These are phyloP conservation scores for Holotrichia oblita DNA, from an alignment of 1,140 invertebrate species.

Conservation along the genomic window DNA sequence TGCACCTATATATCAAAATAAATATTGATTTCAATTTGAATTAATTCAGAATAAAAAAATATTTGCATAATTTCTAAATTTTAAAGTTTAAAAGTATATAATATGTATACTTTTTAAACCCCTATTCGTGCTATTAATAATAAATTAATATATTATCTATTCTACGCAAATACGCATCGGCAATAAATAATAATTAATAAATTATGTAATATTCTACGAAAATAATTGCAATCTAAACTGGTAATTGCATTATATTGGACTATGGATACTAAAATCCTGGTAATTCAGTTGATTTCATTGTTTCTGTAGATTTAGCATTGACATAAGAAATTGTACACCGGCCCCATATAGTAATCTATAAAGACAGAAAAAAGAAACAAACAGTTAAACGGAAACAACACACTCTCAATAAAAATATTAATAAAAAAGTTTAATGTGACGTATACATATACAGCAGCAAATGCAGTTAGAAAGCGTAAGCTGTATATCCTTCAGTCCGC, in stretches of 20 bases:
- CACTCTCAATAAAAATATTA: background rate
- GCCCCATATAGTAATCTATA: conserved; percentile 17
- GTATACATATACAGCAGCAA: background rate
- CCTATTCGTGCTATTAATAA: background rate
- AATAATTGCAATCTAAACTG: conserved; percentile 1
- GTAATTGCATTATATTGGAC: background rate
- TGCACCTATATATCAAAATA: too few relatives aligned
- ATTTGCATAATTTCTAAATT: too few relatives aligned
- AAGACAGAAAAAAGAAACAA: conserved; percentile 22
- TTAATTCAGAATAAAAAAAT: too few relatives aligned
- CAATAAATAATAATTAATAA: conserved; percentile 24
- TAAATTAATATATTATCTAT: background rate
- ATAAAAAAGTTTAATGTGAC: background rate
- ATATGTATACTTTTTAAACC: too few relatives aligned
- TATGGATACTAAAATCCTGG: conserved; percentile 7
- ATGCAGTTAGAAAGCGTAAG: background rate
- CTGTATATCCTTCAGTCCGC: background rate
- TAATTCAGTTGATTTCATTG: conserved; percentile 20
- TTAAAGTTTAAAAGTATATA: too few relatives aligned
- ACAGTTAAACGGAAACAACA: background rate
- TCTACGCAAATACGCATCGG: background rate
- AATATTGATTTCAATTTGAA: too few relatives aligned
- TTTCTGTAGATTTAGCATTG: background rate
- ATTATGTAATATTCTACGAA: background rate
- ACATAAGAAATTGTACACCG: conserved; percentile 19